A percentile compares a stretch with the other conserved stretches of the same genome.
Evolutionary conservation across 2,113 vertebrate species (phyloP).

Genomic region (Excalfactoria chinensis): DNA sequence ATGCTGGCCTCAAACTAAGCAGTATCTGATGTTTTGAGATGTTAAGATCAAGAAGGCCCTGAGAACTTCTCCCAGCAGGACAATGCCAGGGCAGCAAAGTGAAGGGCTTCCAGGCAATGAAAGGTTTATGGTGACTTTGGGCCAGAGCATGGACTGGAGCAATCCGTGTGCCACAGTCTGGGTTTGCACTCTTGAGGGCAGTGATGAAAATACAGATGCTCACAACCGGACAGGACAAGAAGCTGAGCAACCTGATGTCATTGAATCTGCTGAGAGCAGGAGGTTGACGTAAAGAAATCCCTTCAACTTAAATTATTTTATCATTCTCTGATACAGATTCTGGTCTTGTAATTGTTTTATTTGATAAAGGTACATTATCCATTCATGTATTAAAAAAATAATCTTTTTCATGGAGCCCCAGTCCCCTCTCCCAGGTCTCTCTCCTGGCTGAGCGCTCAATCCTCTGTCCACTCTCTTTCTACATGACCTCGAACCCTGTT

Average conservation of each 20-base stretch:
- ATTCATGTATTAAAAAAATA: slow-evolving; percentile 83
- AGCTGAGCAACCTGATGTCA: background rate
- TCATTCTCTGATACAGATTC: background rate
- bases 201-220: background rate
- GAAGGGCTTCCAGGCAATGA: background rate
- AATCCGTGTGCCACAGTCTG: background rate
- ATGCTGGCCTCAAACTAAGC: background rate
- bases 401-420: slow-evolving; percentile 70
- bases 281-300: background rate
- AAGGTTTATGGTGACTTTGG: background rate
- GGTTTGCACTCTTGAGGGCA: background rate
- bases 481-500: background rate
- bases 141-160: background rate
- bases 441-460: background rate
- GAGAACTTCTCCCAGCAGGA: background rate
- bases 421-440: background rate
- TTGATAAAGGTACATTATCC: slow-evolving; percentile 81
- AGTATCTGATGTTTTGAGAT: background rate
- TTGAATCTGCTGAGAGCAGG: background rate
- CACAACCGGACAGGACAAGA: background rate
- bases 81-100: background rate
- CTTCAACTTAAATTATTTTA: background rate
- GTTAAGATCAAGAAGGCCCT: background rate
- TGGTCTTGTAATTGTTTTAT: slow-evolving; percentile 76
- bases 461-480: background rate